phyloP scores from a whole-genome alignment of 2,797 vertebrate species.

The Gastrophryne carolinensis region DNA sequence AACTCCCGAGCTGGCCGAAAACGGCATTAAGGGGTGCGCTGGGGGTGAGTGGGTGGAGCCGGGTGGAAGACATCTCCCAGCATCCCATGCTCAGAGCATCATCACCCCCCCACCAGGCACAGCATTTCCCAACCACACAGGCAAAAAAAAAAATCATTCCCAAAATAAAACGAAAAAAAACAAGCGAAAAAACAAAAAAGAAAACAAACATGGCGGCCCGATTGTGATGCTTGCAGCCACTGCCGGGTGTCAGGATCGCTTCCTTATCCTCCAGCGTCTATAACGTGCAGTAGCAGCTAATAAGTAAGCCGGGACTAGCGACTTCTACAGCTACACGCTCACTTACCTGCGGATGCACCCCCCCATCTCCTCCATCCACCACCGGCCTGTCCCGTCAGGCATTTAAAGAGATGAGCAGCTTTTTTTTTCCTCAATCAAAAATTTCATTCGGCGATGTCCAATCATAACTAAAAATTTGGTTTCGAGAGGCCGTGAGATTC shows the following conservation, averaged over 20 bases:
- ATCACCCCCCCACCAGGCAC: slow-evolving; percentile 67
- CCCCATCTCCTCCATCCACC: slow-evolving; percentile 66
- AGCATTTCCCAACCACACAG: slow-evolving; percentile 53
- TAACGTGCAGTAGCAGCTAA: slow-evolving; percentile 71
- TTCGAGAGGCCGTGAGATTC: too few relatives aligned
- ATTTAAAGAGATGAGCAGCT: too few relatives aligned
- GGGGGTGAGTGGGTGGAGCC: slow-evolving; percentile 61
- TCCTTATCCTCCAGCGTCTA: slow-evolving; percentile 76
- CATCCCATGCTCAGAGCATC: slow-evolving; percentile 65
- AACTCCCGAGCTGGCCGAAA: slow-evolving; percentile 70
- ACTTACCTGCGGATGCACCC: slow-evolving; percentile 70
- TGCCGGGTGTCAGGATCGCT: slow-evolving; percentile 54
- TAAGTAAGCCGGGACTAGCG: slow-evolving; percentile 55
- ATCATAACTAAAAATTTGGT: too few relatives aligned
- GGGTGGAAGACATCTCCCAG: slow-evolving; percentile 60
- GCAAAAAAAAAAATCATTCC: slow-evolving; percentile 53
- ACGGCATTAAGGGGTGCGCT: slow-evolving; percentile 67
- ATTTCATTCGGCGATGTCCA: too few relatives aligned
- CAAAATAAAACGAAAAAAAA: slow-evolving; percentile 57
- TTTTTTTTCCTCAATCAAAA: too few relatives aligned
- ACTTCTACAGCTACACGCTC: neutral
- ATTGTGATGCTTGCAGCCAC: neutral
- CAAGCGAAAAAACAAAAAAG: slow-evolving; percentile 54
- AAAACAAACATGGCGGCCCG: slow-evolving; percentile 9
- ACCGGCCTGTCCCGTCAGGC: neutral